Percentiles rank a stretch among this genome's conserved stretches.
Evolutionary conservation across 2,888 invertebrate genomes (phyloP).

Genomic region (Podabrus alpinus): DNA sequence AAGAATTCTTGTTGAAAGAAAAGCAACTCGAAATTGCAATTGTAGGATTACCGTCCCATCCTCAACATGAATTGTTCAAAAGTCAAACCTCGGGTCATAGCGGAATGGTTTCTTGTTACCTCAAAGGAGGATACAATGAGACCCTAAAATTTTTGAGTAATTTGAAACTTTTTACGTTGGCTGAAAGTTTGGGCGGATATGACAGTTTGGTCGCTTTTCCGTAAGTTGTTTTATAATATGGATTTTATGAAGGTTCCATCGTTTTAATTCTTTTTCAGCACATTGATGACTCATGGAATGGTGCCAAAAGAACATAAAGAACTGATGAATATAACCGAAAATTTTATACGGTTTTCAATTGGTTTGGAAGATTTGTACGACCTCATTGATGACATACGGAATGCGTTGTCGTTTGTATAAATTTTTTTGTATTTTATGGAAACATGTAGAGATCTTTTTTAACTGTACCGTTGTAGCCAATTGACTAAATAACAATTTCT

Average conservation of each 20-base stretch:
- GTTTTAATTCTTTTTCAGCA: constrained; percentile 58
- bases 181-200: constrained; percentile 90
- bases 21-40: not conserved
- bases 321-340: constrained; percentile 80
- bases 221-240: constrained; percentile 59
- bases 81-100: constrained; percentile 82
- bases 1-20: not conserved
- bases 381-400: constrained; percentile 79
- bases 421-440: not conserved
- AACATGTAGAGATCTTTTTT: too few relatives aligned
- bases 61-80: constrained; percentile 75
- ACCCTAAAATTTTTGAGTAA: constrained; percentile 71
- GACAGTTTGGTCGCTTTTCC: constrained; percentile 91
- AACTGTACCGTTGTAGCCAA: too few relatives aligned
- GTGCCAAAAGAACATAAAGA: constrained; percentile 76
- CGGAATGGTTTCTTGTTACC: constrained; percentile 85
- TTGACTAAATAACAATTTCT: too few relatives aligned
- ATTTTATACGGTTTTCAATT: constrained; percentile 84
- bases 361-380: constrained; percentile 88
- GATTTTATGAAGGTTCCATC: not conserved
- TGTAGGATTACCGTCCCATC: constrained; percentile 73
- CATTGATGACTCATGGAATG: constrained; percentile 93
- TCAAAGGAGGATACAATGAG: constrained; percentile 72
- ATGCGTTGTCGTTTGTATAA: constrained; percentile 67
- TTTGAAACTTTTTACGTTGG: constrained; percentile 79